Base-by-base conservation (phyloP, 2,113 vertebrate species). In the Leucoraja erinaceus region DNA sequence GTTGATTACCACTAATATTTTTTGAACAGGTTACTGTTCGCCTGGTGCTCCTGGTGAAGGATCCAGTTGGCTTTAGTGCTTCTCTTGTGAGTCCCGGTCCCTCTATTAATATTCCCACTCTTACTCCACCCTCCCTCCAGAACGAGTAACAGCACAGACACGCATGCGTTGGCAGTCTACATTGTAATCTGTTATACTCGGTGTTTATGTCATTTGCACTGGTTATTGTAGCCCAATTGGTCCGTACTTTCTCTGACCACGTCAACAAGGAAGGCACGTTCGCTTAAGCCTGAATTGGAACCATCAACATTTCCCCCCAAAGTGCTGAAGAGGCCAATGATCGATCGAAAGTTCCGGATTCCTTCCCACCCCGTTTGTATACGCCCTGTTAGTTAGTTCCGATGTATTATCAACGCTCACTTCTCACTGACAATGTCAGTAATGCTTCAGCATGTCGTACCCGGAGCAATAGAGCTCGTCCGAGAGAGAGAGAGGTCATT, bases 51-150 rank as follows among this genome's bases (percentile, higher is more conserved):
- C 59, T 61, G 5, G n/a, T 88, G 83, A 11, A 77, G 75, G 10
- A 8, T 18, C 28, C 56, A 18, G 11, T 31, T 86, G 28, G 54
- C 28, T 86, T n/a, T 22, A 5, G 81, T n/a, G 81, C 25, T 72
- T 72, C 56, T 61, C 28, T n/a, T 33, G 28, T 66, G 28, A 63
- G 59, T 66, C 83, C 20, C 28, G 59, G 22, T 88, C 63, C 61
- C 59, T 88, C 59, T 88, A 61, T 88, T 88, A 63, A 88, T 61
- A 88, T 88, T 88, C 83, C 59, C 83, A 88, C 83, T 5, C 83
- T 88, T 88, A 88, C 83, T 88, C 83, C 83, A 66, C 59, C 83
- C 59, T 63, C 56, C 56, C 63, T n/a, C 83, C 31, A 31, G 83
- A 88, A 88, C 12, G 83, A n/a, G 83, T 16, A 88, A 88, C 83